Base-by-base conservation (phyloP, 2,113 vertebrate species). In the Phyllostomus discolor region DNA sequence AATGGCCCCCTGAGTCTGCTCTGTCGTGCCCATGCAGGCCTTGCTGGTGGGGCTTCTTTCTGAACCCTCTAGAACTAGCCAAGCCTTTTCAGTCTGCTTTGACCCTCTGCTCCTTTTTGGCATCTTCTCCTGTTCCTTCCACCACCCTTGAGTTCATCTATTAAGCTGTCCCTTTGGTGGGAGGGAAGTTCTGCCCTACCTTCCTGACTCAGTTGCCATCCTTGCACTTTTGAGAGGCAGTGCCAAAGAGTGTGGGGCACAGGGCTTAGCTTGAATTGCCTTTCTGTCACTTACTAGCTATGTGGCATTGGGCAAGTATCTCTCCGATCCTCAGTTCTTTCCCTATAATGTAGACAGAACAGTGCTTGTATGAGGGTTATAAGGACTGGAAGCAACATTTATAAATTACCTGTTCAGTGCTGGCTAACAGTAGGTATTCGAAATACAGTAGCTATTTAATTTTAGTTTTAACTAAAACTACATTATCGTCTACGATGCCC, bases 1-100 rank as follows among this genome's bases (percentile, higher is more conserved):
- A 90, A 17, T 16, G 3, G 0, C 19, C 48, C 2, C 11, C 16
- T 0, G 8, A 59, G 22, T 22, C 48, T 50, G 12, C 22, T 31
- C 16, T 59, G 57, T 48, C 12, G 19, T 54, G 57, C 19, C n/a
- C 20, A 54, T 2, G 33, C 17, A 70, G 9, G 7, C 3, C 38
- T n/a, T 33, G 35, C 8, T 24, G 9, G 9, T 1, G 1, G 20
- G 26, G 26, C 48, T 73, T 73, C 57, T 80, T 69, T 35, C 31
- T 15, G 62, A n/a, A 19, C 50, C 48, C n/a, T 59, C 14, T 17
- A 43, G 46, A 73, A n/a, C 16, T 8, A 52, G 2, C n/a, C 4
- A 19, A 66, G 50, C 14, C 7, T 52, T 86, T 46, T 43, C 38
- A 35, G 15, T 24, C 12, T 31, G 15, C 48, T 84, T 52, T 33